These are phyloP conservation scores for Agrypnia vestita DNA, from an alignment of 1,140 invertebrate genomes.

Conservation along the genomic window DNA sequence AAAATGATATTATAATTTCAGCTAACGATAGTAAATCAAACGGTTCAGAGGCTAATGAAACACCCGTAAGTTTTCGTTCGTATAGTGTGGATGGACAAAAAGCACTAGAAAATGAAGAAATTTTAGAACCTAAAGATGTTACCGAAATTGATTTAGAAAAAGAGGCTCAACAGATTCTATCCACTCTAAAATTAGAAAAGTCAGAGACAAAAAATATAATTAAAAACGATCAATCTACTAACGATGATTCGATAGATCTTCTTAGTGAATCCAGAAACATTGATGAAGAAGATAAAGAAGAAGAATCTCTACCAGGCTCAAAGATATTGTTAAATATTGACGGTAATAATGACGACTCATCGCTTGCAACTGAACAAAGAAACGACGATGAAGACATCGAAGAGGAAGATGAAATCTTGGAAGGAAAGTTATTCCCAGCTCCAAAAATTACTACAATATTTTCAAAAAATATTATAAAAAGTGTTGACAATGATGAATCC, in stretches of 20 bases:
- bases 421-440: no score
- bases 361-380: conserved; percentile 62
- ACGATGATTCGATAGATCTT: background rate
- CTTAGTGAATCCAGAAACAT: no score
- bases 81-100: conserved; percentile 70
- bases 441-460: conserved; percentile 61
- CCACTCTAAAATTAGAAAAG: background rate
- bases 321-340: no score
- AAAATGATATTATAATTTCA: conserved; percentile 45
- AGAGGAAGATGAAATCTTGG: conserved; percentile 29
- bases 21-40: conserved; percentile 7
- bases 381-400: conserved; percentile 64
- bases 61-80: conserved; percentile 65
- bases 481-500: no score
- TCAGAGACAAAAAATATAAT: background rate
- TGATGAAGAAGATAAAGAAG: no score
- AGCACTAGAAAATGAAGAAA: conserved; percentile 62
- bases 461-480: conserved; percentile 45
- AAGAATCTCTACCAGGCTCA: no score
- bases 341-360: no score
- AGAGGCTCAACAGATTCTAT: conserved; percentile 48
- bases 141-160: conserved; percentile 66
- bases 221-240: background rate
- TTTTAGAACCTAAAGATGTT: conserved; percentile 46
- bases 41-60: conserved; percentile 1